Conservation (phyloP, 2,888 invertebrate species). For the Heterodera filipjevi region DNA sequence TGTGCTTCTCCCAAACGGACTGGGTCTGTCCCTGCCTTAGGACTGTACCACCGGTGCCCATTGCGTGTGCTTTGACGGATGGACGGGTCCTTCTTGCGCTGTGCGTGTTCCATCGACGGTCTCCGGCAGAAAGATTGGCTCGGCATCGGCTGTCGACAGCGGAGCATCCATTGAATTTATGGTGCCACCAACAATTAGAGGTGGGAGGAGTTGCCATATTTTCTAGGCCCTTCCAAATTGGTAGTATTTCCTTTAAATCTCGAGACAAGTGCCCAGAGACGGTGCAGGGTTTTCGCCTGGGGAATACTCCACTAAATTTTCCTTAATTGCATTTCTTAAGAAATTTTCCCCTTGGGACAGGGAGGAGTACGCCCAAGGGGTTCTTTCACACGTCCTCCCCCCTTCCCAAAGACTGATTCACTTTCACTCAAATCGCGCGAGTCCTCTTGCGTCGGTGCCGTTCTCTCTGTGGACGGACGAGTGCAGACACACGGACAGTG, state of each 20-base stretch:
- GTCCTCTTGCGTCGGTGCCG: constrained; percentile 42
- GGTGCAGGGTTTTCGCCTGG: too few species aligned
- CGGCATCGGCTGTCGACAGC: not conserved
- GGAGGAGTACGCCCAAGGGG: too few species aligned
- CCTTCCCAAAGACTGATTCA: constrained; percentile 29
- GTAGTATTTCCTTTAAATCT: too few species aligned
- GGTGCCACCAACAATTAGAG: not conserved
- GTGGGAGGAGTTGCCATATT: too few species aligned
- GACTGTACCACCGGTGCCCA: constrained; percentile 88
- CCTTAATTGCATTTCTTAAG: too few species aligned
- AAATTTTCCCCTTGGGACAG: too few species aligned
- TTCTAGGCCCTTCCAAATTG: too few species aligned
- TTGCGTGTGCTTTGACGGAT: constrained; percentile 85
- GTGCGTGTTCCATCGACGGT: constrained; percentile 37
- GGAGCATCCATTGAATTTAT: constrained; percentile 34
- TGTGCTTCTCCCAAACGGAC: not conserved
- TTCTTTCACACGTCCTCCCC: too few species aligned
- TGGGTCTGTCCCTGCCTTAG: constrained; percentile 31
- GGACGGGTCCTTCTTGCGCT: constrained; percentile 66
- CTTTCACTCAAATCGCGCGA: constrained; percentile 48
- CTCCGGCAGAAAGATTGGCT: not conserved
- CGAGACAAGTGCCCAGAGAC: too few species aligned
- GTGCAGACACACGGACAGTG: not conserved
- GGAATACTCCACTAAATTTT: too few species aligned
- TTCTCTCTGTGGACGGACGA: constrained; percentile 4